Evolutionary conservation across 2,888 invertebrate species (phyloP).

Genomic region (Chloromyia formosa): DNA sequence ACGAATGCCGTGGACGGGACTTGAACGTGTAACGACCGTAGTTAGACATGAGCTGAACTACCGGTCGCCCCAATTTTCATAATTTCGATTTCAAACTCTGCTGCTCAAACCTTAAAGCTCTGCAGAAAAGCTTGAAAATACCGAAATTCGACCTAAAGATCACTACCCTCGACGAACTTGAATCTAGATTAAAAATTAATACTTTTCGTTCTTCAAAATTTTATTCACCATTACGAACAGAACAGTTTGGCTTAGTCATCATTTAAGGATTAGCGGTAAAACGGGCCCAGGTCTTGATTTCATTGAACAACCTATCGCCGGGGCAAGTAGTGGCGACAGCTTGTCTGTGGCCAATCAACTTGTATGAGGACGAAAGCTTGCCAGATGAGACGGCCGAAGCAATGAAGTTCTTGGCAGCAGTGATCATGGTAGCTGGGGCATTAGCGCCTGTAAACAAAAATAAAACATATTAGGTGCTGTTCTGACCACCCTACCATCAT

Average conservation of each 20-base stretch:
- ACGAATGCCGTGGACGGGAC: no score
- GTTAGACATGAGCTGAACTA: no score
- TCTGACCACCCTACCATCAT: neutral
- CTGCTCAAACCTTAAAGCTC: no score
- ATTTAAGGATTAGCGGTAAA: conserved; percentile 55
- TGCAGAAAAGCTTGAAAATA: no score
- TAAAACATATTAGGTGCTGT: conserved; percentile 57
- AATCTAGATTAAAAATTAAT: no score
- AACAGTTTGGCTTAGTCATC: no score
- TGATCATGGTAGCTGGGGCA: conserved; percentile 54
- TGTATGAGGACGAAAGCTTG: conserved; percentile 55
- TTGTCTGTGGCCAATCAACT: conserved; percentile 58
- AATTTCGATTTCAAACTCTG: no score
- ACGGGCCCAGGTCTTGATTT: conserved; percentile 58
- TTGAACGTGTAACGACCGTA: no score
- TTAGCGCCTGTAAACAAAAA: conserved; percentile 50
- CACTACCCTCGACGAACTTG: no score
- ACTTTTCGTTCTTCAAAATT: no score
- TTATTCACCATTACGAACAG: neutral
- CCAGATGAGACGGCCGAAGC: conserved; percentile 55
- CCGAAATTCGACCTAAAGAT: no score
- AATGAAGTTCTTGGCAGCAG: conserved; percentile 55
- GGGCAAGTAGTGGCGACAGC: conserved; percentile 59
- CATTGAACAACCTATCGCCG: conserved; percentile 57
- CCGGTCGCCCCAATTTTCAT: no score